Evolutionary conservation across 2,888 invertebrate species (phyloP).

Genomic region (Glyphotaelius pellucidus): DNA sequence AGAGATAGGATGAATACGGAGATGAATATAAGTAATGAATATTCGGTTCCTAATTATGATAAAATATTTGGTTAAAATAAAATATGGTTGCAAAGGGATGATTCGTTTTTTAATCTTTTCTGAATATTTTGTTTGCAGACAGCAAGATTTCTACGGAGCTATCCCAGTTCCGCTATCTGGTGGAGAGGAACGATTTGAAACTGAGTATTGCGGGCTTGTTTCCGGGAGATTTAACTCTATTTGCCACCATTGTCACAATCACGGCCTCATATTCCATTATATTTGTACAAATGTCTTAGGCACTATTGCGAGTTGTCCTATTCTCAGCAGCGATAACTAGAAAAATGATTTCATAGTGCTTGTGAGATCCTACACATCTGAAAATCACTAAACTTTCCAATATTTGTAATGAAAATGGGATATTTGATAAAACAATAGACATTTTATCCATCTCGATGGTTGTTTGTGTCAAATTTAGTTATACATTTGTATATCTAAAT

Average conservation of each 20-base stretch:
- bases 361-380: background rate
- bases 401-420: background rate
- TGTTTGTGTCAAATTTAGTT: slow-evolving; percentile 54
- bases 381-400: background rate
- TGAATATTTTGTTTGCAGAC: slow-evolving; percentile 7
- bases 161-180: background rate
- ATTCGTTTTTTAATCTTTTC: background rate
- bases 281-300: slow-evolving; percentile 33
- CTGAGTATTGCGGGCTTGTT: slow-evolving; percentile 23
- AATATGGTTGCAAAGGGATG: background rate
- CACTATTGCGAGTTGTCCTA: background rate
- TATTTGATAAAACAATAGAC: background rate
- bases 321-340: background rate
- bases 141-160: background rate
- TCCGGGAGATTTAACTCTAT: slow-evolving; percentile 24
- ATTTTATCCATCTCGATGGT: slow-evolving; percentile 49
- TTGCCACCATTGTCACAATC: slow-evolving; percentile 16
- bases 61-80: too few relatives aligned
- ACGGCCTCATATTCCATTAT: slow-evolving; percentile 44
- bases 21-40: background rate
- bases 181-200: slow-evolving; percentile 29
- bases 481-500: too few relatives aligned
- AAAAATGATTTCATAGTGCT: background rate
- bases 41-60: background rate
- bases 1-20: background rate